Evolutionary conservation across 1,140 invertebrate genomes (phyloP).

Genomic region (Bombus confusus): DNA sequence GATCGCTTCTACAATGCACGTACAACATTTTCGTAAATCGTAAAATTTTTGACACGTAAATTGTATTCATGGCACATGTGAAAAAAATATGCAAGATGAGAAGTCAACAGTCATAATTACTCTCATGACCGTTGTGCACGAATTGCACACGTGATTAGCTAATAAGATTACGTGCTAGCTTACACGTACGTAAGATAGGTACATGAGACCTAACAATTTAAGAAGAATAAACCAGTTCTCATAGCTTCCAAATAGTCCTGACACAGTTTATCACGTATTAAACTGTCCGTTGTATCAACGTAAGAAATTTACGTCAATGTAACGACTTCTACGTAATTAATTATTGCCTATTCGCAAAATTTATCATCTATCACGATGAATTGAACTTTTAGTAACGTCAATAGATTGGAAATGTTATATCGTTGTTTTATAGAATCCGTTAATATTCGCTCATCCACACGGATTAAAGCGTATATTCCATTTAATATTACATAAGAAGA

Average conservation of each 20-base stretch:
- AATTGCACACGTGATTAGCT: slow-evolving; percentile 28
- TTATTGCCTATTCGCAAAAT: neutral
- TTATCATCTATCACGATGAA: neutral
- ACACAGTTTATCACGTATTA: neutral
- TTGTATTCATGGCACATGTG: neutral
- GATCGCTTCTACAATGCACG: neutral
- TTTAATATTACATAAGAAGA: neutral
- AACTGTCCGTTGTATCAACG: neutral
- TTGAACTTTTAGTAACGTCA: neutral
- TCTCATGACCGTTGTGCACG: slow-evolving; percentile 13
- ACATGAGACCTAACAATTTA: neutral
- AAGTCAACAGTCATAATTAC: neutral
- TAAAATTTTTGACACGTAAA: too few relatives aligned
- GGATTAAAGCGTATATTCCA: neutral
- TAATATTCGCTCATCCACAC: neutral
- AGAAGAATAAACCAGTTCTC: neutral
- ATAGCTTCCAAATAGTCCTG: neutral
- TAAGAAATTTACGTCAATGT: neutral
- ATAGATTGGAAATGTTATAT: too few relatives aligned
- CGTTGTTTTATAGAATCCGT: too few relatives aligned
- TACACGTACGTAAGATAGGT: neutral
- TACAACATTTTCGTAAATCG: neutral
- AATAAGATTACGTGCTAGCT: slow-evolving; percentile 2
- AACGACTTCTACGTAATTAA: neutral
- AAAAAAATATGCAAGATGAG: neutral